These are phyloP conservation scores for Dicerorhinus sumatrensis DNA, from an alignment of 2,113 vertebrate genomes.

Conservation along the genomic window DNA sequence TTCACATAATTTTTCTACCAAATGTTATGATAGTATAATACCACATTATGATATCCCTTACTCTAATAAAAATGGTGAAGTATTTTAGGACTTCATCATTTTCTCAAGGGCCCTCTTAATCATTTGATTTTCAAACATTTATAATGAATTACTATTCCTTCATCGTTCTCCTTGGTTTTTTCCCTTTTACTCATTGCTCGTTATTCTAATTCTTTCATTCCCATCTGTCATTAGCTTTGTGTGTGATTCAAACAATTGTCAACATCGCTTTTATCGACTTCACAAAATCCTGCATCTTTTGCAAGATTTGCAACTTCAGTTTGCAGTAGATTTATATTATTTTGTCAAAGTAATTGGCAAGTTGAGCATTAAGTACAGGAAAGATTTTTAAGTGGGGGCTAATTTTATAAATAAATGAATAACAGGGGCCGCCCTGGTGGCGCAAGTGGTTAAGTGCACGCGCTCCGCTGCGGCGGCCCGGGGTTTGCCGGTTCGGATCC, in stretches of 20 bases:
- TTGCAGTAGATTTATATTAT: constrained; percentile 27
- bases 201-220: constrained; percentile 41
- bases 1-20: constrained; percentile 27
- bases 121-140: constrained; percentile 58
- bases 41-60: neutral
- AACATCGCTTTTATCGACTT: constrained; percentile 47
- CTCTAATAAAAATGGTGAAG: constrained; percentile 48
- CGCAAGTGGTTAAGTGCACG: too few species aligned
- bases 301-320: constrained; percentile 50
- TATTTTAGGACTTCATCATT: constrained; percentile 51
- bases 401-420: constrained; percentile 48
- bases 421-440: too few species aligned
- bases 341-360: constrained; percentile 52
- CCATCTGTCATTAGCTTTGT: constrained; percentile 17
- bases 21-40: neutral
- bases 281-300: constrained; percentile 46
- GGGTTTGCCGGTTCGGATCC: too few species aligned
- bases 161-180: constrained; percentile 26
- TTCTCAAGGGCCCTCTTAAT: neutral
- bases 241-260: constrained; percentile 25
- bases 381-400: neutral
- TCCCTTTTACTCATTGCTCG: neutral
- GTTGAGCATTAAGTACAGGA: neutral
- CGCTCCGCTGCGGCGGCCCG: too few species aligned
- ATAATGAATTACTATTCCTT: constrained; percentile 46